Evolutionary conservation across 2,113 vertebrate genomes (phyloP).

Genomic region (Proteles cristata): DNA sequence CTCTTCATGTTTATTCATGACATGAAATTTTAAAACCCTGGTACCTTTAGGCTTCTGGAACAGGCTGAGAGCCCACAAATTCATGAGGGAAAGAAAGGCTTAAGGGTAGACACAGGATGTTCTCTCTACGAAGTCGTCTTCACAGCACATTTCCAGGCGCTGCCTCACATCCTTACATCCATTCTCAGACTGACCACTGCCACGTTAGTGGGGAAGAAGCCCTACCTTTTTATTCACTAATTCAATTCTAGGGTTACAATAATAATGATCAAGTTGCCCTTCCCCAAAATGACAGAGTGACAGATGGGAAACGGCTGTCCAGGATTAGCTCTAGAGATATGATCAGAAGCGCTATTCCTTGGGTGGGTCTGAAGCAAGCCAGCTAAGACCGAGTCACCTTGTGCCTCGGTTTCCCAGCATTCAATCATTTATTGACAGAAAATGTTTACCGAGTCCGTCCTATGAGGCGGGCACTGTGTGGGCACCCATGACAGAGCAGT

Average conservation of each 20-base stretch:
- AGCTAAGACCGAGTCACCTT: background rate
- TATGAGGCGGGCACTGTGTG: background rate
- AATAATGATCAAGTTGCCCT: background rate
- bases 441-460: background rate
- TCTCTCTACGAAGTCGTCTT: background rate
- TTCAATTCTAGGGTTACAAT: background rate
- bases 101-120: background rate
- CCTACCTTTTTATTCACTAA: background rate
- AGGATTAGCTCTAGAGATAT: background rate
- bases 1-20: conserved; percentile 3
- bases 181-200: background rate
- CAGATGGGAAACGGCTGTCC: background rate
- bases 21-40: conserved; percentile 22
- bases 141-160: background rate
- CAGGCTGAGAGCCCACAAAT: background rate
- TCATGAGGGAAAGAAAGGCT: background rate
- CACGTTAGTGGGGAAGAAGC: background rate
- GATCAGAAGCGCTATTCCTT: background rate
- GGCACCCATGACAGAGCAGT: background rate
- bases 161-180: too few relatives aligned
- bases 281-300: background rate
- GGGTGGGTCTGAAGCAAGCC: background rate
- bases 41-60: background rate
- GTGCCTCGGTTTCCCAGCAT: background rate
- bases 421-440: background rate